Conservation (phyloP, 1,140 invertebrate genomes). For the Fragariocoptes setiger region DNA sequence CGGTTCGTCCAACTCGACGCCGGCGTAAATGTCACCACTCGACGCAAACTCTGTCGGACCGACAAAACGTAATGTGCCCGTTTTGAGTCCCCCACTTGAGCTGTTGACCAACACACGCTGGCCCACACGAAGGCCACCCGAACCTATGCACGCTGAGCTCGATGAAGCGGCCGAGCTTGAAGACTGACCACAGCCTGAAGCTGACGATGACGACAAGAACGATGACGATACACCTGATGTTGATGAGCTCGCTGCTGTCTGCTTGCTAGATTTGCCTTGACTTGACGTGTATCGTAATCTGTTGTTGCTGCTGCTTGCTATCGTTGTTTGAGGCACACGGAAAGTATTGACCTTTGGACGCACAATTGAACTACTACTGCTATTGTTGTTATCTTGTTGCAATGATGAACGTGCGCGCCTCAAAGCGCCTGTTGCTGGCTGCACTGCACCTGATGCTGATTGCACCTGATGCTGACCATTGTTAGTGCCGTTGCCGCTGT, state of each 20-base stretch:
- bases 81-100: constrained; percentile 46
- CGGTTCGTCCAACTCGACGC: constrained; percentile 57
- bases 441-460: not conserved
- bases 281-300: too few species aligned
- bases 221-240: not conserved
- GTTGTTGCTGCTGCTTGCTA: too few species aligned
- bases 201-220: not conserved
- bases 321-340: too few species aligned
- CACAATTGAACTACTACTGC: not conserved
- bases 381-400: not conserved
- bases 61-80: constrained; percentile 52
- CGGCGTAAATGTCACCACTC: constrained; percentile 61
- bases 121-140: not conserved
- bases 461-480: not conserved
- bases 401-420: not conserved
- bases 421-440: not conserved
- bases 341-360: not conserved
- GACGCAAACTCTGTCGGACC: constrained; percentile 53
- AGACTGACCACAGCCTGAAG: not conserved
- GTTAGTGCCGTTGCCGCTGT: too few species aligned
- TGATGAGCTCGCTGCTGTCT: not conserved
- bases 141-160: not conserved
- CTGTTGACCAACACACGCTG: not conserved
- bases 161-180: not conserved
- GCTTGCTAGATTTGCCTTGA: not conserved